Base-by-base conservation (phyloP, 2,888 invertebrate species). In the Chloroclysta siterata region DNA sequence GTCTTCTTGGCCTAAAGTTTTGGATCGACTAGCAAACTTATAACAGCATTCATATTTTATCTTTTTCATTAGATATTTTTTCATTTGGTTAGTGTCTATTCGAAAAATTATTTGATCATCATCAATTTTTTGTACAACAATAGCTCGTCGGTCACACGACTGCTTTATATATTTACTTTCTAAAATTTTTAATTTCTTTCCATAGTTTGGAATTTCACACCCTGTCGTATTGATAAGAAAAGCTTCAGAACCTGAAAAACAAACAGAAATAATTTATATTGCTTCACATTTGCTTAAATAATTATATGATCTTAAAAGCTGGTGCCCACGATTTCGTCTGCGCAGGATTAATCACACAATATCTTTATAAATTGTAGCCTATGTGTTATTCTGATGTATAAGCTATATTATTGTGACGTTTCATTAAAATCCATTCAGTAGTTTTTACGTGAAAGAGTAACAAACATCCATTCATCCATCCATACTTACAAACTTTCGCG, bases 131-230 rank as follows among this genome's bases (percentile, higher is more conserved):
- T 80, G 63, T 1, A 87, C 65, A 44, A 77, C 81, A 22, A 88
- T 62, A 0, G 80, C 79, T 69, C 86, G 73, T 28, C 66, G 50
- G 0, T 81, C 84, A 61, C 88, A 88, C 0, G 70, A 63, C 22
- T 62, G 60, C 2, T 76, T 71, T 5, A 29, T 14, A 28, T 71
- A 46, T 7, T 60, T 54, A 0, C 70, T 53, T 65, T 77, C 76
- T 47, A 66, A 71, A 59, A 80, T 79, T 57, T 71, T 60, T 22
- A 81, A 62, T 14, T 72, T 78, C 66, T 79, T 82, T 28, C 68
- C 70, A 65, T 83, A 87, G 64, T 87, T 83, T 39, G 87, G 88
- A 70, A 88, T 87, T 17, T 64, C 67, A 63, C 88, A 88, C 29
- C 87, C 86, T 33, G 79, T 74, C 15, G 88, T 88, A 51, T 84